Conservation (phyloP, 2,888 invertebrate genomes). For the Leucoptera coffeella region DNA sequence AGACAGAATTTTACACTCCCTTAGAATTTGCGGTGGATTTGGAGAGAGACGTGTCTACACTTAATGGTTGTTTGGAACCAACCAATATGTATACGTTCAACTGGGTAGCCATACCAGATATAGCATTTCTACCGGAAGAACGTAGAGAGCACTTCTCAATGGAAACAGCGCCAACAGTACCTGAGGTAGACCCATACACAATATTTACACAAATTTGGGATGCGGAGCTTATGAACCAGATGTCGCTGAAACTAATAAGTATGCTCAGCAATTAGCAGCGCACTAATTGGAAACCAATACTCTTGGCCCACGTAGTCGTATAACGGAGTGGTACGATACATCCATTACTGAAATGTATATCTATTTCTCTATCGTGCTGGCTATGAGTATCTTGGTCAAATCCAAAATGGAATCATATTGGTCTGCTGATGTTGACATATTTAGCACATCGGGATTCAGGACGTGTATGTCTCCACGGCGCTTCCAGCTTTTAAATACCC, state of each 20-base stretch:
- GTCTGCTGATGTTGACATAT: not conserved
- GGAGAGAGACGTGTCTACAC: too few relatives aligned
- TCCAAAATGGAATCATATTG: conserved; percentile 1
- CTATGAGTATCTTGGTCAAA: conserved; percentile 1
- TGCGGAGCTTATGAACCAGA: not conserved
- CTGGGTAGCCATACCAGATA: not conserved
- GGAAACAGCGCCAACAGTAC: conserved; percentile 7
- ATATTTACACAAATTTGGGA: too few relatives aligned
- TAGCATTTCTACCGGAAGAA: not conserved
- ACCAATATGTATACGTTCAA: too few relatives aligned
- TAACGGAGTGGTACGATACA: not conserved
- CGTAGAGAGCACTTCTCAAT: conserved; percentile 6
- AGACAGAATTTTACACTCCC: too few relatives aligned
- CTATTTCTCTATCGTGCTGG: conserved; percentile 1
- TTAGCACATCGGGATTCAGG: not conserved
- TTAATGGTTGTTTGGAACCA: too few relatives aligned
- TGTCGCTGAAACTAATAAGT: conserved; percentile 1
- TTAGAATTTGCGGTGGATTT: too few relatives aligned
- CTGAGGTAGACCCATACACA: too few relatives aligned
- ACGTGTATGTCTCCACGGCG: not conserved
- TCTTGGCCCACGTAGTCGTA: not conserved
- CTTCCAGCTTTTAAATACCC: conserved; percentile 1
- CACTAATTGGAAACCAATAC: not conserved
- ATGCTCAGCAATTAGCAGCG: not conserved
- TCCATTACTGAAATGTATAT: conserved; percentile 1